Evolutionary conservation across 2,113 vertebrate genomes (phyloP).

Genomic region (Podocnemis expansa): DNA sequence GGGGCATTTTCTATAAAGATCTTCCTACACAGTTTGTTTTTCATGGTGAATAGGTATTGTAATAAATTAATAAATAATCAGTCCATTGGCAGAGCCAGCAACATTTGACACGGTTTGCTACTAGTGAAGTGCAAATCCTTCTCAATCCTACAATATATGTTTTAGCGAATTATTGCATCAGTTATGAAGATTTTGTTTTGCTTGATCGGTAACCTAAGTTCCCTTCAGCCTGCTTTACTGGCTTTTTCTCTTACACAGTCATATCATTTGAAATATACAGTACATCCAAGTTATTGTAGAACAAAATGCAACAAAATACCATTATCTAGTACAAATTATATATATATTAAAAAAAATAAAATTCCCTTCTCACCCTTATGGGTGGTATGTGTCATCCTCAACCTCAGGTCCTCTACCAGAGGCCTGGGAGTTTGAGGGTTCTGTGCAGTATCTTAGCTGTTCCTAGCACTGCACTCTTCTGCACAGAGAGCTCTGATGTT

Average conservation of each 20-base stretch:
- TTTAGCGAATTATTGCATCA: neutral
- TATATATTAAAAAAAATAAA: neutral
- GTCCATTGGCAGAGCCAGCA: neutral
- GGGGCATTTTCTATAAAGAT: neutral
- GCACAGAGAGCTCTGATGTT: no score
- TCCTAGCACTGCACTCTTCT: no score
- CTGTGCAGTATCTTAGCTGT: no score
- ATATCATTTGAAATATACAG: neutral
- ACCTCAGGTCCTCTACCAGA: no score
- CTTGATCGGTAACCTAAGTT: neutral
- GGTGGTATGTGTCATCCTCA: no score
- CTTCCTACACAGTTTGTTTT: neutral
- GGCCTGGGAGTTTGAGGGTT: no score
- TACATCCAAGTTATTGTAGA: neutral
- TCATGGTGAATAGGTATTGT: neutral
- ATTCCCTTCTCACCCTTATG: no score
- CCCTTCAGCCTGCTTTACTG: neutral
- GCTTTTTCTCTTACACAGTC: neutral
- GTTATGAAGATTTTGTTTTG: constrained; percentile 1
- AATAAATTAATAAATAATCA: neutral
- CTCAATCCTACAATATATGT: neutral
- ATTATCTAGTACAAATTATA: neutral
- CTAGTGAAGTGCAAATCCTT: neutral
- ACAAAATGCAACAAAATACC: neutral
- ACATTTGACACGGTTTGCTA: neutral